Evolutionary conservation across 2,113 vertebrate genomes (phyloP).

Genomic region (Fulica atra): DNA sequence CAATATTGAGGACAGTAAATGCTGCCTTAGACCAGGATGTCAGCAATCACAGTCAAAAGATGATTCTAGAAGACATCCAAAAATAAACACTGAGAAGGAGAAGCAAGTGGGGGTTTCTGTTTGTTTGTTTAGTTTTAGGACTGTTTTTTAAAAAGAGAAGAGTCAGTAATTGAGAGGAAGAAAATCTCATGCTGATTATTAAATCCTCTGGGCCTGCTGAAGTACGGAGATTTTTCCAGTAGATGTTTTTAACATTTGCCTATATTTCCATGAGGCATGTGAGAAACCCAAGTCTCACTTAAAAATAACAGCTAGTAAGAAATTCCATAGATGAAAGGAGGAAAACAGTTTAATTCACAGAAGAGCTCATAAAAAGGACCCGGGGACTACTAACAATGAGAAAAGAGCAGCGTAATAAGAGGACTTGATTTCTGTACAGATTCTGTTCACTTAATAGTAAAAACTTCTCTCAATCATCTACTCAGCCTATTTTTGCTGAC

Average conservation of each 20-base stretch:
- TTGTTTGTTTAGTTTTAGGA: slow-evolving; percentile 36
- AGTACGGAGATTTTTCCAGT: slow-evolving; percentile 40
- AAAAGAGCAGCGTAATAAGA: background rate
- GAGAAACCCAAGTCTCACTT: slow-evolving; percentile 5
- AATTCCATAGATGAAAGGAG: background rate
- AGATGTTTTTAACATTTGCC: slow-evolving; percentile 40
- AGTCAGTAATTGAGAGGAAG: background rate
- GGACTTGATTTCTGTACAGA: background rate
- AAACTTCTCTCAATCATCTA: background rate
- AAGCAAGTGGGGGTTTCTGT: background rate
- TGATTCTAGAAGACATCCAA: background rate
- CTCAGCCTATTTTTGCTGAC: background rate
- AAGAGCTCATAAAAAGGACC: background rate
- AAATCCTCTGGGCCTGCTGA: slow-evolving; percentile 39
- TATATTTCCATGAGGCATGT: slow-evolving; percentile 29
- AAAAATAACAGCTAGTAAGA: slow-evolving; percentile 48
- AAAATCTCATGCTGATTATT: slow-evolving; percentile 53
- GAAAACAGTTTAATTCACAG: background rate
- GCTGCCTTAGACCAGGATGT: background rate
- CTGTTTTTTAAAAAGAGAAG: slow-evolving; percentile 18
- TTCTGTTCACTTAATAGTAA: background rate
- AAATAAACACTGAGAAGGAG: slow-evolving; percentile 44
- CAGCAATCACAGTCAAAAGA: background rate
- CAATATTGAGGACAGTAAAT: background rate
- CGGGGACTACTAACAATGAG: background rate